Conservation (phyloP, 2,888 invertebrate genomes). For the Orgyia antiqua region DNA sequence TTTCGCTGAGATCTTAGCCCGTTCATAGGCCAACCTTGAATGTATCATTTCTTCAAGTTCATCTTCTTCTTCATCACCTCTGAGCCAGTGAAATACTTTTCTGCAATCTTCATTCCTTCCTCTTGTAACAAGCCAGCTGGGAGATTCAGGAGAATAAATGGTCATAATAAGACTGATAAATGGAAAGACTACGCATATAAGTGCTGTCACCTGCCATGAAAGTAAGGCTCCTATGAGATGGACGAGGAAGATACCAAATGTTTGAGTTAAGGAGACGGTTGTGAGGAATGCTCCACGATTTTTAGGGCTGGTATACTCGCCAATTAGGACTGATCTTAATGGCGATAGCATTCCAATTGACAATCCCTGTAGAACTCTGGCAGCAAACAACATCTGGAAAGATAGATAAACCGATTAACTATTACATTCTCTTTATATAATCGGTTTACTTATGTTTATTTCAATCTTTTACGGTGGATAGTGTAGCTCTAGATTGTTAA, state of each 20-base stretch:
- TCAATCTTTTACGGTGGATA: too few species aligned
- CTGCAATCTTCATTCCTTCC: conserved; percentile 71
- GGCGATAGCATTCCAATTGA: conserved; percentile 68
- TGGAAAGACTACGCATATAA: conserved; percentile 60
- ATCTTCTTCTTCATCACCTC: conserved; percentile 65
- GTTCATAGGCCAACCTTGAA: conserved; percentile 30
- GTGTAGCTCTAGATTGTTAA: too few species aligned
- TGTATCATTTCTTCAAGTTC: conserved; percentile 50
- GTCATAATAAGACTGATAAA: conserved; percentile 57
- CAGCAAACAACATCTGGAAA: conserved; percentile 22
- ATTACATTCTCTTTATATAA: too few species aligned
- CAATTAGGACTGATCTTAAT: conserved; percentile 64
- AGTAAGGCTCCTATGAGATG: conserved; percentile 79
- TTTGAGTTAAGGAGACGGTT: conserved; percentile 72
- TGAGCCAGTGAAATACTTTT: conserved; percentile 71
- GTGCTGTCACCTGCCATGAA: conserved; percentile 72
- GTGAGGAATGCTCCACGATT: conserved; percentile 79
- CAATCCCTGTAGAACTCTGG: conserved; percentile 47
- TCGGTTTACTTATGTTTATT: too few species aligned
- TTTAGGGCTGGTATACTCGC: conserved; percentile 74
- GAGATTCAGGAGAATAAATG: conserved; percentile 76
- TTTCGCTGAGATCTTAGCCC: conserved; percentile 16
- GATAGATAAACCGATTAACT: too few species aligned
- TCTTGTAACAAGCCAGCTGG: conserved; percentile 78
- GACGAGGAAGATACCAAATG: conserved; percentile 77